Evolutionary conservation across 2,113 vertebrate species (phyloP).

Genomic region (Micromys minutus): DNA sequence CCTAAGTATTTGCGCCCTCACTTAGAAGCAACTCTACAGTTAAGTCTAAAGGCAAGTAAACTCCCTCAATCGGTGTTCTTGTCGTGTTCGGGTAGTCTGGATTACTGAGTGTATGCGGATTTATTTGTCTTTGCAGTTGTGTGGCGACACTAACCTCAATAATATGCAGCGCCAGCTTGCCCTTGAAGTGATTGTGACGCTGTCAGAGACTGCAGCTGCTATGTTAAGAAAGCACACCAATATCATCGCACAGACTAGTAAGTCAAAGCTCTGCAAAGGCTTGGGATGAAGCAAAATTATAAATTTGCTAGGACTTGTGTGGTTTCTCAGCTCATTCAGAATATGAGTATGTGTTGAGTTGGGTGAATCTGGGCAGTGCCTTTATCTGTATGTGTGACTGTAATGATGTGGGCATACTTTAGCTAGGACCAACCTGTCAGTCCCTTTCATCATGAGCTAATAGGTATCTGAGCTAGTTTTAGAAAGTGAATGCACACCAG

Average conservation of each 20-base stretch:
- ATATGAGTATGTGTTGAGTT: neutral
- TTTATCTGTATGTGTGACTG: neutral
- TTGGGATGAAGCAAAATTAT: neutral
- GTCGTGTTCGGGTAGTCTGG: neutral
- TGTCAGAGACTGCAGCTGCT: constrained; percentile 97
- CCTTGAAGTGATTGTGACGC: constrained; percentile 96
- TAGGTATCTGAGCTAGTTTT: neutral
- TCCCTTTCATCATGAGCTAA: neutral
- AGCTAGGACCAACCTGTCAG: neutral
- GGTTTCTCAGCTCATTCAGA: neutral
- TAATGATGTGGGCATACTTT: neutral
- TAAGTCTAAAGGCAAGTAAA: constrained; percentile 94
- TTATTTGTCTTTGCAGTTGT: constrained; percentile 87
- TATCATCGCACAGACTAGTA: constrained; percentile 95
- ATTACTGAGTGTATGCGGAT: neutral
- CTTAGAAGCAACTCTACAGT: constrained; percentile 95
- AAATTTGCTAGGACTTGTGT: neutral
- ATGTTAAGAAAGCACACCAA: constrained; percentile 97
- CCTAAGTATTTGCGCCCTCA: constrained; percentile 97
- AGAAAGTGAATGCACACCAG: neutral
- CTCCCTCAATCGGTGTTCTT: neutral
- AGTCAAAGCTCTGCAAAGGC: constrained; percentile 79
- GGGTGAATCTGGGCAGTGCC: neutral
- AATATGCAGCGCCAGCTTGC: constrained; percentile 98
- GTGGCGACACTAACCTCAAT: constrained; percentile 93